phyloP scores from a whole-genome alignment of 2,888 invertebrate genomes.

The Lasioglossum zephyrum region DNA sequence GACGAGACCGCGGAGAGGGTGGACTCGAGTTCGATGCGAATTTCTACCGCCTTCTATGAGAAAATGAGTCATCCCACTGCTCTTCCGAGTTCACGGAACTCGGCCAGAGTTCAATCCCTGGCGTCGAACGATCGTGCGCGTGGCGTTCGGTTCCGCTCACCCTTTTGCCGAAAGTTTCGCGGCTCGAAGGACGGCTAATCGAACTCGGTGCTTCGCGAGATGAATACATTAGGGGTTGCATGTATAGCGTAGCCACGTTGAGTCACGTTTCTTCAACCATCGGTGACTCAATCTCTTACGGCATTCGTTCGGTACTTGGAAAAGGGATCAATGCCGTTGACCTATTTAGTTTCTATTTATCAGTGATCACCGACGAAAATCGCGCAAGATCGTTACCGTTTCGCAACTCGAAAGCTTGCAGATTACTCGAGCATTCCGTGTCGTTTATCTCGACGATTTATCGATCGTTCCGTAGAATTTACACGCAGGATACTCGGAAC shows the following conservation, averaged over 20 bases:
- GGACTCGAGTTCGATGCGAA: conserved; percentile 49
- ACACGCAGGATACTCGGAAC: neutral
- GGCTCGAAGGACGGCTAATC: neutral
- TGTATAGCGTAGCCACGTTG: conserved; percentile 63
- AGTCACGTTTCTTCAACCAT: conserved; percentile 71
- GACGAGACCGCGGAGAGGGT: conserved; percentile 60
- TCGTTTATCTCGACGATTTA: conserved; percentile 23
- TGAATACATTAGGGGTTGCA: conserved; percentile 61
- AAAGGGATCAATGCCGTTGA: conserved; percentile 71
- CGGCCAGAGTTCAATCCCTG: neutral
- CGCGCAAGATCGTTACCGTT: neutral
- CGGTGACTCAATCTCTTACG: conserved; percentile 80
- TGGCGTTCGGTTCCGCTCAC: neutral
- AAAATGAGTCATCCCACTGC: conserved; percentile 68
- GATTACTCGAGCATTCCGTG: neutral
- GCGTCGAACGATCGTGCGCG: neutral
- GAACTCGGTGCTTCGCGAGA: conserved; percentile 38
- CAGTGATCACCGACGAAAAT: conserved; percentile 15
- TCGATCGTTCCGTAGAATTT: neutral
- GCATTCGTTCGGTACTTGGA: conserved; percentile 69
- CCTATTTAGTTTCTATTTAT: conserved; percentile 60
- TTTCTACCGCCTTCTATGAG: conserved; percentile 61
- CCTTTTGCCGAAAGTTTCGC: neutral
- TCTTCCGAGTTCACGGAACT: conserved; percentile 47
- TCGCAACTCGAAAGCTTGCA: neutral